Evolutionary conservation across 2,797 vertebrate genomes (phyloP).

Genomic region (Poliocrania exsul): DNA sequence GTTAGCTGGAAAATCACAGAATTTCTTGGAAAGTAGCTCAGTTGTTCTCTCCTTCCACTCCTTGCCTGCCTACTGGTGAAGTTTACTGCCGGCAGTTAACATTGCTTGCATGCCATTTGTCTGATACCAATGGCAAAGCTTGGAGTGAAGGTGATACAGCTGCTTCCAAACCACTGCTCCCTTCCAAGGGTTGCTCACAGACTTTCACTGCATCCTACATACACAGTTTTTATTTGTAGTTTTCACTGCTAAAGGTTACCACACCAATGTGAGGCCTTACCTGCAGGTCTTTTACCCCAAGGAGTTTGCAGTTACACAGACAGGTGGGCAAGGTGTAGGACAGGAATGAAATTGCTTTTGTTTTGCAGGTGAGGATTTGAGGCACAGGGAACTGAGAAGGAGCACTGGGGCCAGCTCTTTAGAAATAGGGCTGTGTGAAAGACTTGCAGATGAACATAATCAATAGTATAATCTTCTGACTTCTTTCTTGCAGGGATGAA

Average conservation of each 20-base stretch:
- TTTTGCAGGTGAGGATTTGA: not conserved
- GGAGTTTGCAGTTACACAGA: not conserved
- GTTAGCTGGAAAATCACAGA: slow-evolving; percentile 10
- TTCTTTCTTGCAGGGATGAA: not conserved
- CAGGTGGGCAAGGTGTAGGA: not conserved
- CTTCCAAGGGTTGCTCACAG: not conserved
- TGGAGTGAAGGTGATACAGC: not conserved
- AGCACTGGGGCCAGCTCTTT: not conserved
- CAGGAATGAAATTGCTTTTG: not conserved
- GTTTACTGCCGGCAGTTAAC: not conserved
- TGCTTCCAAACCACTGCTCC: not conserved
- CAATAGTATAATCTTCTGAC: not conserved
- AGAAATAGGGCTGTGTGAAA: not conserved
- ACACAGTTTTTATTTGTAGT: not conserved
- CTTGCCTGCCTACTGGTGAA: not conserved
- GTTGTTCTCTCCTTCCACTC: not conserved
- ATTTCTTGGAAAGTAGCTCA: slow-evolving; percentile 19
- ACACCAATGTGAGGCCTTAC: not conserved
- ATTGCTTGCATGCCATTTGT: not conserved
- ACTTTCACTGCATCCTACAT: rapidly evolving
- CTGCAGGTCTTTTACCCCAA: not conserved
- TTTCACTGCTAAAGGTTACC: not conserved
- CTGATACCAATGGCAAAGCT: not conserved
- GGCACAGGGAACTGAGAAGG: not conserved
- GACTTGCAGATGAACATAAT: not conserved